Evolutionary conservation across 1,140 invertebrate species (phyloP), one percentile per base, ranked within the genome.

Genomic region (Macrotrachela quadricornifera): DNA sequence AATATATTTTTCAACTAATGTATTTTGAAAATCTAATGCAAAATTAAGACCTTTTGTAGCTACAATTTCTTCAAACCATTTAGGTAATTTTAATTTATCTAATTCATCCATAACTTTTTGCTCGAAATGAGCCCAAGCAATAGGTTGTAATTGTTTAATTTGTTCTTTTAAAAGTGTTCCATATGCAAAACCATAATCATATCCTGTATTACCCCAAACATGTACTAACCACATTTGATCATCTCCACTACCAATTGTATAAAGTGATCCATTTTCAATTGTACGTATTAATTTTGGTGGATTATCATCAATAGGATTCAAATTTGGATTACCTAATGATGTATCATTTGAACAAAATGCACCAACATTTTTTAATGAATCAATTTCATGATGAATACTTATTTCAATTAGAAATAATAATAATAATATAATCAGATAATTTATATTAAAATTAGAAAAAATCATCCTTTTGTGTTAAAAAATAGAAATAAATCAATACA

Each of bases 141-240:
- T 51, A 36, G 60, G 47, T 15, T 58, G 57, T 51, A 64, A 59
- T 10, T 51, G 42, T 1, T 42, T 40, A 12, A 57, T 53, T 49
- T 57, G 50, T 3, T 59, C 50, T n/a, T 57, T 53, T 37, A 59
- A 40, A 13, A 64, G 47, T 11, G 40, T 44, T 1, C 62, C 62
- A 50, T 64, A 61, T 1, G 62, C 62, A 43, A 56, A 59, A 10
- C 62, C 62, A 61, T 60, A 60, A 16, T 62, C 61, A 46, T 62
- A 64, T 6, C 61, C 60, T 6, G 56, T 57, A n/a, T n/a, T n/a
- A 60, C 62, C 62, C 56, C 57, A 63, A 15, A 63, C 51, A 57
- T 63, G 62, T 6, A 60, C 58, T 36, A 63, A 55, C 17, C 59
- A 49, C 17, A 62, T 60, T 8, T 54, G 45, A 46, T 61, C 60